Percentiles rank a stretch among this genome's conserved stretches.
Conservation (phyloP, 2,797 vertebrate genomes). For the Kryptopterus vitreolus region DNA sequence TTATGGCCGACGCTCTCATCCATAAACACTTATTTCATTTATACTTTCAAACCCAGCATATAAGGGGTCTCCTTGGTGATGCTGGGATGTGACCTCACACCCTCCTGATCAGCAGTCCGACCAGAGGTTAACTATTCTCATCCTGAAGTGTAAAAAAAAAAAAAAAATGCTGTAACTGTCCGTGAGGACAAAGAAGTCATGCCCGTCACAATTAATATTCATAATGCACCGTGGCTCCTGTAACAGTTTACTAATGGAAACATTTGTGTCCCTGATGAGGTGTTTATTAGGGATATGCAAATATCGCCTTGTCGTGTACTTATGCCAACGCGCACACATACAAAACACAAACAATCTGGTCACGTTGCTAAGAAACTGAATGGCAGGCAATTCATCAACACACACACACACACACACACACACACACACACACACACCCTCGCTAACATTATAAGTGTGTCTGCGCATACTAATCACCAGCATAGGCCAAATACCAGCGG, state of each 20-base stretch:
- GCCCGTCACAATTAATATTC: not conserved
- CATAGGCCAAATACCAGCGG: not conserved
- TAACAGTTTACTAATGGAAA: constrained; percentile 5
- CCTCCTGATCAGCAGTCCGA: no score
- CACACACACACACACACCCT: constrained; percentile 35
- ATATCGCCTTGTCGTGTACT: constrained; percentile 14
- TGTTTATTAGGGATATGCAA: not conserved
- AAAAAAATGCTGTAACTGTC: not conserved
- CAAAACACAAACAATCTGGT: constrained; percentile 34
- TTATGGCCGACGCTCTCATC: no score
- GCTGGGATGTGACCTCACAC: no score
- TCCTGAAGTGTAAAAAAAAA: no score
- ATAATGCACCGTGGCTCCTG: no score
- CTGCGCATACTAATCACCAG: constrained; percentile 42
- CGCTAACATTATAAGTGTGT: constrained; percentile 12
- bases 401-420: constrained; percentile 13
- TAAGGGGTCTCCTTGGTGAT: no score
- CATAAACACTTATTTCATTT: no score
- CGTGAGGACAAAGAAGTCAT: not conserved
- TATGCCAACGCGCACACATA: constrained; percentile 21
- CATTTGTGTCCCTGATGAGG: not conserved
- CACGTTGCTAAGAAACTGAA: constrained; percentile 47
- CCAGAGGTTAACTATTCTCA: not conserved
- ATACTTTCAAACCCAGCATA: no score
- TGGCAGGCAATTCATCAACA: constrained; percentile 37